phyloP scores from a whole-genome alignment of 2,888 invertebrate species.

The Suillia variegata region DNA sequence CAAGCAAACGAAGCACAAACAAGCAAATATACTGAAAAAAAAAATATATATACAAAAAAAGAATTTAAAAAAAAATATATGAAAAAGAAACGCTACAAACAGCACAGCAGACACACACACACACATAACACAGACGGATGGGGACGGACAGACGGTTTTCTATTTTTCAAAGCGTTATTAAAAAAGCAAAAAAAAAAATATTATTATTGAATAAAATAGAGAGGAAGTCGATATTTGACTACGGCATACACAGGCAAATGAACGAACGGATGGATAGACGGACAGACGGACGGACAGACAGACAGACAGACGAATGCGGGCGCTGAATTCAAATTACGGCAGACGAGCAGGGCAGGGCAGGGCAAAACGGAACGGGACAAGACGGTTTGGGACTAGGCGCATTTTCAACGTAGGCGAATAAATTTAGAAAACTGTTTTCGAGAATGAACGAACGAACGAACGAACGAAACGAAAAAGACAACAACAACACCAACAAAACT shows the following conservation, averaged over 20 bases:
- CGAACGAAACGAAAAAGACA: too few species aligned
- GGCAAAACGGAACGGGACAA: not conserved
- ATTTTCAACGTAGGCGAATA: too few species aligned
- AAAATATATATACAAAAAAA: conserved; percentile 9
- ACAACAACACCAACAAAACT: too few species aligned
- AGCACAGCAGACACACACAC: not conserved
- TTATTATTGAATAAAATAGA: not conserved
- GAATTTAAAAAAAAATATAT: conserved; percentile 17
- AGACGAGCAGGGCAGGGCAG: not conserved
- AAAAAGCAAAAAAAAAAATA: not conserved
- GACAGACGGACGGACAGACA: too few species aligned
- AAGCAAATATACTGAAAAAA: conserved; percentile 15
- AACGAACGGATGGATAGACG: too few species aligned
- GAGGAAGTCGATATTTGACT: not conserved
- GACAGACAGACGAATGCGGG: not conserved
- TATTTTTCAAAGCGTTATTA: not conserved
- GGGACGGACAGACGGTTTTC: not conserved
- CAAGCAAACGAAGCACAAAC: conserved; percentile 15
- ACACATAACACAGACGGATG: not conserved
- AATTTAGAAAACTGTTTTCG: too few species aligned
- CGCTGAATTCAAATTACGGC: not conserved
- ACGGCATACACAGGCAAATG: too few species aligned
- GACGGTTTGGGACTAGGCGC: not conserved
- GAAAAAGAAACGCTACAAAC: conserved; percentile 1
- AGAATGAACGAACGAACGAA: too few species aligned